Evolutionary conservation across 2,888 invertebrate species (phyloP), one percentile per base, ranked within the genome.

Genomic region (Germaria angustata): DNA sequence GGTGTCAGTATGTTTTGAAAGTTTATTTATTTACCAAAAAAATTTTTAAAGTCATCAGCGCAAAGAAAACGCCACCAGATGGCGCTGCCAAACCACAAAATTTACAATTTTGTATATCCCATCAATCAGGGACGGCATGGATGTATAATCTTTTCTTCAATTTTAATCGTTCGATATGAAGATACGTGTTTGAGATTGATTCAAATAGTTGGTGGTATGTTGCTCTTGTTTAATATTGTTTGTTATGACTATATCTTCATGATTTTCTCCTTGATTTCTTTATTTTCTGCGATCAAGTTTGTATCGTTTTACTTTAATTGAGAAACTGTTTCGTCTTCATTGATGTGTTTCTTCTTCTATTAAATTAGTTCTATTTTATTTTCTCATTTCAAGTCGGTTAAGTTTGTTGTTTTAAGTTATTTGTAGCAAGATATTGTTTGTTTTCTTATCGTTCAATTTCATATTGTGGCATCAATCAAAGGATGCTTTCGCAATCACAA

Each of bases 51-150:
- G 9, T 57, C 51, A 34, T 0, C 15, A 41, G n/a, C n/a, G 36
- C 11, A 53, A 53, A 51, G 28, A 36, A 63, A 83, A 83, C 83
- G 83, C 83, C 83, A 80, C 68, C 83, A 83, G 76, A 83, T 83
- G 83, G 76, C 83, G 72, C 72, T 83, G 75, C 75, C 78, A 71
- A 9, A 53, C 78, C 77, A 57, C 78, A 78, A 66, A 75, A 61
- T 61, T 22, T 69, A 61, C 41, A 61, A n/a, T n/a, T 41, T 61
- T 77, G 51, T 53, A 53, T 69, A 69, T 61, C 59, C 17, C 51
- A 63, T 53, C 34, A 59, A 49, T 22, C 49, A 7, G 8, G 0
- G 1, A 24, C 13, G 8, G 49, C 2, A n/a, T 11, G 13, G 6
- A 13, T 15, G 2, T 53, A 11, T n/a, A 28, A 15, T 32, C 0